A percentile compares a stretch with the other conserved stretches of the same genome.
Evolutionary conservation across 2,888 invertebrate species (phyloP).

Genomic region (Drosophila leonis): DNA sequence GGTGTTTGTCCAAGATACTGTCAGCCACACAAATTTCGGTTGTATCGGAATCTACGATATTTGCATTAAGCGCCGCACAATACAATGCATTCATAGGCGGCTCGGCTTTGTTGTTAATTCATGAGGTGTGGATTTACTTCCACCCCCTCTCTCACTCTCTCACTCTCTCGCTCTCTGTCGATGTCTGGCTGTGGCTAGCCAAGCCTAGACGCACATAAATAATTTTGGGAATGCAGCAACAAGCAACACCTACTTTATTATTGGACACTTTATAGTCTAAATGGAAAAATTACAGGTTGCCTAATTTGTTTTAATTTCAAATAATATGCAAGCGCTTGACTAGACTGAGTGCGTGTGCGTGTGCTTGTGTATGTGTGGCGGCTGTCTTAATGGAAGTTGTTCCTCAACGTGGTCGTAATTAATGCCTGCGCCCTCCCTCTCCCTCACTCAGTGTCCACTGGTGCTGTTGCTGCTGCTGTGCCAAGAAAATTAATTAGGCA

Average conservation of each 20-base stretch:
- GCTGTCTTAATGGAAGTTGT: conserved; percentile 77
- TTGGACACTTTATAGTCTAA: conserved; percentile 78
- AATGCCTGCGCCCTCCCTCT: conserved; percentile 56
- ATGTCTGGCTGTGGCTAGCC: background rate
- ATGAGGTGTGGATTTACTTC: conserved; percentile 71
- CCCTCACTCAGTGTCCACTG: conserved; percentile 5
- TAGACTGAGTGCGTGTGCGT: conserved; percentile 44
- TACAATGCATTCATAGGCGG: conserved; percentile 68
- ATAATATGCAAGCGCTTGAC: conserved; percentile 72
- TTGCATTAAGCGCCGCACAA: conserved; percentile 57
- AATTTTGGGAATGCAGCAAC: conserved; percentile 50
- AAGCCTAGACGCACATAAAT: conserved; percentile 56
- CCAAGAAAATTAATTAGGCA: conserved; percentile 83
- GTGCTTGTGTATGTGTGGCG: conserved; percentile 26
- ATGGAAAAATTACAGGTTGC: conserved; percentile 81
- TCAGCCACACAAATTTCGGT: conserved; percentile 1
- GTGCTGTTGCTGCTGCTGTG: conserved; percentile 58
- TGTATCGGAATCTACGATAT: conserved; percentile 21
- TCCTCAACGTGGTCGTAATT: conserved; percentile 78
- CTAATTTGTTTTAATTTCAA: conserved; percentile 82
- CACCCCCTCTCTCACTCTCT: background rate
- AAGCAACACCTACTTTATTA: conserved; percentile 80
- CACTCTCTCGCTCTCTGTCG: background rate
- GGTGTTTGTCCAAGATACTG: conserved; percentile 51
- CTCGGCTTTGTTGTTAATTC: conserved; percentile 72